phyloP scores from a whole-genome alignment of 2,113 vertebrate species.

The Tragulus kanchil region DNA sequence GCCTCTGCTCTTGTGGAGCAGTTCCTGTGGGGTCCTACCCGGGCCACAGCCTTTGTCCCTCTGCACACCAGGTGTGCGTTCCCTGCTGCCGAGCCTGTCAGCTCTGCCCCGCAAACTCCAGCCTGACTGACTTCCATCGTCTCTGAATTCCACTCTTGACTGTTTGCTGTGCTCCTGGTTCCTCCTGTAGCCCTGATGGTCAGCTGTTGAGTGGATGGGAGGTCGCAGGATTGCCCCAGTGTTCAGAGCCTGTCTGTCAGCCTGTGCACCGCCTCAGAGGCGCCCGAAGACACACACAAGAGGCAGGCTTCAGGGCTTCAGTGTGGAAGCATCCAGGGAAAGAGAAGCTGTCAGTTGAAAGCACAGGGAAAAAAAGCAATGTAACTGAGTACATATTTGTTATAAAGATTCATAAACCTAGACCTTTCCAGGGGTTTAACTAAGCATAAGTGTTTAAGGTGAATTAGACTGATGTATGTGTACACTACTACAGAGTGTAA shows the following conservation, averaged over 20 bases:
- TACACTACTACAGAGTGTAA: background rate
- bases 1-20: background rate
- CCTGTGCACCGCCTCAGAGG: too few relatives aligned
- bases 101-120: background rate
- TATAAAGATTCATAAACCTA: background rate
- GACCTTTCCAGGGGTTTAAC: background rate
- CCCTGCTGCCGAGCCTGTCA: background rate
- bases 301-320: too few relatives aligned
- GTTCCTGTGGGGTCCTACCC: background rate
- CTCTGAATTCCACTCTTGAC: too few relatives aligned
- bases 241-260: too few relatives aligned
- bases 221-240: too few relatives aligned
- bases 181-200: too few relatives aligned
- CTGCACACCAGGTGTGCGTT: background rate
- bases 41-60: background rate
- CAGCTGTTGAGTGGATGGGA: too few relatives aligned
- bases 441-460: slow-evolving; percentile 46
- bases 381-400: background rate
- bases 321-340: background rate
- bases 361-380: background rate
- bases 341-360: background rate
- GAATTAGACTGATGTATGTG: background rate
- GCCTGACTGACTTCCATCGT: background rate
- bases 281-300: too few relatives aligned
- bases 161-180: too few relatives aligned